Base-by-base conservation (phyloP, 2,113 vertebrate genomes). In the Engystomops pustulosus region DNA sequence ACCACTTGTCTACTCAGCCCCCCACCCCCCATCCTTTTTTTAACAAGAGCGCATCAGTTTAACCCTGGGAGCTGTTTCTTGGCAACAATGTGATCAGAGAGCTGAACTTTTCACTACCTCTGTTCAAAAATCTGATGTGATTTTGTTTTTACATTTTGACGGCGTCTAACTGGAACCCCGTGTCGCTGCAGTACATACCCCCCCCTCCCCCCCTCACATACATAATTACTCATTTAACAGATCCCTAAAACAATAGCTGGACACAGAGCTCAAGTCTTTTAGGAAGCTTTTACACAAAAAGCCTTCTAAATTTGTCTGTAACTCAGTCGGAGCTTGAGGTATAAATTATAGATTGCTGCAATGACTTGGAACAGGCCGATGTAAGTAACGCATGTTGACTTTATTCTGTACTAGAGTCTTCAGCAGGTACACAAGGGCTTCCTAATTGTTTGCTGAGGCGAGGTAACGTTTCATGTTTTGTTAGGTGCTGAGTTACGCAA, bases 281-380 rank as follows among this genome's bases (percentile, higher is more conserved):
- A 65, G 51, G 2, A 23, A 38, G 18, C 51, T 38, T 30, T 77
- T n/a, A 77, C 20, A n/a, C n/a, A n/a, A 76, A 25, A 58, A 38
- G n/a, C 15, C 10, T 55, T 78, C 51, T 78, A 78, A 78, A 78
- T 78, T 15, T 41, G 44, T 5, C 11, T n/a, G n/a, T n/a, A n/a
- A n/a, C n/a, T n/a, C n/a, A n/a, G n/a, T n/a, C n/a, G n/a, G n/a
- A n/a, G n/a, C 74, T 60, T 15, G 51, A 60, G 15, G 34, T 38
- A 41, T 34, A 60, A 58, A 78, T 58, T 78, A 78, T 51, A 58
- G 75, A 41, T 17, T 38, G 30, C 49, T 17, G 1, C 25, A n/a
- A 58, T 77, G 30, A 36, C 18, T 38, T 34, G 17, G 72, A 53
- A 58, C 20, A 36, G 49, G 18, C 51, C 12, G 3, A 41, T 58